A percentile compares a stretch with the other conserved stretches of the same genome.
phyloP scores from a whole-genome alignment of 2,888 invertebrate genomes.

The Pseudoips prasinana region DNA sequence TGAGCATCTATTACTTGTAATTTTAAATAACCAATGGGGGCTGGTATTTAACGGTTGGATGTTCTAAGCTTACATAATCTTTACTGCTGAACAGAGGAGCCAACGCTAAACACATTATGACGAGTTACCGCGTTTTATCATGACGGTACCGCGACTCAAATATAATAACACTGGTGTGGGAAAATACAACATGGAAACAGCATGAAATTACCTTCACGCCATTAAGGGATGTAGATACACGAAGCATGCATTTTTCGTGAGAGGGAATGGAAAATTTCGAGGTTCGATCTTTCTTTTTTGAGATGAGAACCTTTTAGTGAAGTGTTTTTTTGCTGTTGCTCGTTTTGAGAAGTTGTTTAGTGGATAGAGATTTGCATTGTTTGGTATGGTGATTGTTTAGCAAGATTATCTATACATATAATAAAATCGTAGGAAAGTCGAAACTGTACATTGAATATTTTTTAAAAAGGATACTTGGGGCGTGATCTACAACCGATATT shows the following conservation, averaged over 20 bases:
- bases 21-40: too few relatives aligned
- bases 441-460: too few relatives aligned
- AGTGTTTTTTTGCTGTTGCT: conserved; percentile 3
- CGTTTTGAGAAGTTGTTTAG: neutral
- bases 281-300: conserved; percentile 17
- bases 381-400: too few relatives aligned
- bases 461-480: too few relatives aligned
- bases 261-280: conserved; percentile 26
- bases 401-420: too few relatives aligned
- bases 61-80: conserved; percentile 37
- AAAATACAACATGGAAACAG: conserved; percentile 45
- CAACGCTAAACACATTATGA: conserved; percentile 68
- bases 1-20: too few relatives aligned
- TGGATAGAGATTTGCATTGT: neutral
- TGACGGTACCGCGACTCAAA: conserved; percentile 40
- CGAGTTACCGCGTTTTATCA: conserved; percentile 55
- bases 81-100: conserved; percentile 39
- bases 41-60: too few relatives aligned
- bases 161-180: conserved; percentile 45
- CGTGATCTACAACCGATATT: too few relatives aligned
- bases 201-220: conserved; percentile 44
- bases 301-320: conserved; percentile 3
- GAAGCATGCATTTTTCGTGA: conserved; percentile 36
- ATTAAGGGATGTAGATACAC: conserved; percentile 43
- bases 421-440: too few relatives aligned